Evolutionary conservation across 1,140 invertebrate genomes (phyloP), one percentile per base, ranked within the genome.

Genomic region (Argopecten irradians): DNA sequence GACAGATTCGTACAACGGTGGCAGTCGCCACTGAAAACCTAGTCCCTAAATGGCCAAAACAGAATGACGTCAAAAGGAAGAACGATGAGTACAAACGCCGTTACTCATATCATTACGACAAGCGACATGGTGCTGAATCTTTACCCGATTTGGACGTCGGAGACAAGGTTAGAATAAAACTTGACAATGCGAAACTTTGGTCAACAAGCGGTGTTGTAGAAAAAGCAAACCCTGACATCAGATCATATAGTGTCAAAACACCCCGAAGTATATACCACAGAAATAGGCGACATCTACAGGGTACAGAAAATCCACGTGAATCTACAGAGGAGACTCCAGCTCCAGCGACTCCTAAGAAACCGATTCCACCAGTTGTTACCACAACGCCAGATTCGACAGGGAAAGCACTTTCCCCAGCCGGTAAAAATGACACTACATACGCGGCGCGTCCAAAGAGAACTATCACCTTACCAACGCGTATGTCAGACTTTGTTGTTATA

Each of bases 131-230:
- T n/a, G n/a, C n/a, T n/a, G n/a, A n/a, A n/a, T n/a, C n/a, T n/a
- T n/a, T 55, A 55, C n/a, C 46, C 46, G n/a, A 84, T 34, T 32
- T 86, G 9, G 35, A 86, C 22, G 19, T 22, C 13, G 85, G 85
- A 13, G 36, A 86, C 34, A 22, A 19, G 11, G 85, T 86, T 8
- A 2, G 35, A 16, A 43, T 86, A 2, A 86, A 41, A 86, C 39
- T 34, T n/a, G 85, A 86, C 46, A 34, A 86, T n/a, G 85, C 39
- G n/a, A 86, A 86, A 86, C 36, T n/a, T 22, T 86, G 85, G 35
- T 5, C 3, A n/a, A 28, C 3, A 22, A 41, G n/a, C 34, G 35
- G 85, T 9, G 34, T 28, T 16, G 39, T 86, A 28, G 22, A 16
- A 22, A 22, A n/a, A 8, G 22, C 19, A 5, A 41, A 86, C 36